Percentiles rank a stretch among this genome's conserved stretches.
phyloP scores from a whole-genome alignment of 2,888 invertebrate genomes.

The Anaspis maculata region DNA sequence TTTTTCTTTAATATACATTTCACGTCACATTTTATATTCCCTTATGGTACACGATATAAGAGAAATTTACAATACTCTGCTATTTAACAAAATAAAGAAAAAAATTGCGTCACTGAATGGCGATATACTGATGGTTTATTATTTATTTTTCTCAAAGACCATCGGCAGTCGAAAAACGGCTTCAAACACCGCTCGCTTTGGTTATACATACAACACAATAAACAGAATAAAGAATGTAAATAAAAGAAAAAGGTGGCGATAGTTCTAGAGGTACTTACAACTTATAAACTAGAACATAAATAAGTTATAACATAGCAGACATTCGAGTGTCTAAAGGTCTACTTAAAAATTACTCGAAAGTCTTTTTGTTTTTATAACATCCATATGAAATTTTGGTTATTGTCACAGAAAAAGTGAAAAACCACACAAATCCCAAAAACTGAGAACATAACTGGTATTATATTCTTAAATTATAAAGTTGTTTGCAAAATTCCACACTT shows the following conservation, averaged over 20 bases:
- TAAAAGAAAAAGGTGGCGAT: slow-evolving; percentile 24
- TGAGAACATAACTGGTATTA: too few relatives aligned
- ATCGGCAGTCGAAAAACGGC: slow-evolving; percentile 15
- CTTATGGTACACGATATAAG: slow-evolving; percentile 10
- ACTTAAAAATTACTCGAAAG: not conserved
- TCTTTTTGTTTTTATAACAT: not conserved
- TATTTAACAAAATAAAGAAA: slow-evolving; percentile 4
- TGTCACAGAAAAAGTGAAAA: too few relatives aligned
- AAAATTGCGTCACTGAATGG: slow-evolving; percentile 3
- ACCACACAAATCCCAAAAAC: too few relatives aligned
- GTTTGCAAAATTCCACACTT: too few relatives aligned
- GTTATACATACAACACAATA: slow-evolving; percentile 23
- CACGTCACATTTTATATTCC: slow-evolving; percentile 27
- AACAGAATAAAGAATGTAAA: slow-evolving; percentile 30
- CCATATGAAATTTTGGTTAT: too few relatives aligned
- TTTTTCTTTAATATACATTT: slow-evolving; percentile 26
- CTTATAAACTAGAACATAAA: slow-evolving; percentile 27
- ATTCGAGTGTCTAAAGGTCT: slow-evolving; percentile 2
- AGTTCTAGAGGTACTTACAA: slow-evolving; percentile 31
- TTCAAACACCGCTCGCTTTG: slow-evolving; percentile 23
- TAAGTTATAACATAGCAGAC: slow-evolving; percentile 18
- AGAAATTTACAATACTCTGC: slow-evolving; percentile 12
- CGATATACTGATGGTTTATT: slow-evolving; percentile 4
- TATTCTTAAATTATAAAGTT: too few relatives aligned
- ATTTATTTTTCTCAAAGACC: slow-evolving; percentile 20